Evolutionary conservation across 2,113 vertebrate genomes (phyloP).

Genomic region (Axis porcinus): DNA sequence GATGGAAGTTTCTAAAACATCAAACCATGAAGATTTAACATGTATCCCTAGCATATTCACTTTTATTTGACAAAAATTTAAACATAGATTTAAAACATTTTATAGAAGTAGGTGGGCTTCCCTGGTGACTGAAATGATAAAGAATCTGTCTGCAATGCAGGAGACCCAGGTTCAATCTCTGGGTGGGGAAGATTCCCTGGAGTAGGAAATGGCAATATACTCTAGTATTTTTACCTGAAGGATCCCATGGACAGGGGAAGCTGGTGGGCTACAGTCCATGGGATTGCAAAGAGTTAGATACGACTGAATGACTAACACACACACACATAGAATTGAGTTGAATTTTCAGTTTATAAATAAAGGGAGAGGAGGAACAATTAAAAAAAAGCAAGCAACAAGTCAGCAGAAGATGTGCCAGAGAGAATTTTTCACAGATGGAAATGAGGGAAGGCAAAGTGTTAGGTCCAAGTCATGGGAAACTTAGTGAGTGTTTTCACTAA

Average conservation of each 20-base stretch:
- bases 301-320: background rate
- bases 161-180: background rate
- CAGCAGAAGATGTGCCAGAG: background rate
- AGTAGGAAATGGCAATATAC: background rate
- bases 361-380: background rate
- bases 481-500: background rate
- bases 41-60: background rate
- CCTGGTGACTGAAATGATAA: background rate
- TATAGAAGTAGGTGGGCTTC: background rate
- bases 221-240: background rate
- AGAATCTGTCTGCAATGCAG: background rate
- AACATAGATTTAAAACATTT: background rate
- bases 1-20: background rate
- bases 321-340: background rate
- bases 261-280: background rate
- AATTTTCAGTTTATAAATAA: background rate
- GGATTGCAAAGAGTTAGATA: background rate
- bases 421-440: background rate
- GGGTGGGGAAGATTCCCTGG: background rate
- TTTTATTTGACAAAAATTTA: background rate
- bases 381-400: background rate
- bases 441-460: background rate
- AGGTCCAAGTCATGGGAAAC: background rate
- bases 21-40: background rate
- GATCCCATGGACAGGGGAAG: background rate